phyloP scores from a whole-genome alignment of 2,888 invertebrate species.

The Graphium colonna region DNA sequence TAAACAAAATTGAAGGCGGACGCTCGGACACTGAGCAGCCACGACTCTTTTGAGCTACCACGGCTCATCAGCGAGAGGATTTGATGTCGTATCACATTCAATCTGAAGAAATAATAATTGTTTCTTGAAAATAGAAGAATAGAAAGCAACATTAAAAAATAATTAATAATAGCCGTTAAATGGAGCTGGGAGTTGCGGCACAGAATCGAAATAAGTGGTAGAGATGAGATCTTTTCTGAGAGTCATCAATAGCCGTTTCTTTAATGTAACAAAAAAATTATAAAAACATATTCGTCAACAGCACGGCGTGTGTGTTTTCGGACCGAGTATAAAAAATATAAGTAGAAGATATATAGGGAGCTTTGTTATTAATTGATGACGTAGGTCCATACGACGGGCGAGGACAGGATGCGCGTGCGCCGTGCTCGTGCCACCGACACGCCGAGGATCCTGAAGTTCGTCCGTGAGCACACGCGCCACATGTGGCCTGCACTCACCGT shows the following conservation, averaged over 20 bases:
- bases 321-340: too few relatives aligned
- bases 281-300: not conserved
- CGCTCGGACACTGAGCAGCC: too few relatives aligned
- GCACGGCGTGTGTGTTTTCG: too few relatives aligned
- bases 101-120: too few relatives aligned
- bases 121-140: too few relatives aligned
- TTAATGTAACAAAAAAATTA: not conserved
- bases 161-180: too few relatives aligned
- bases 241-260: not conserved
- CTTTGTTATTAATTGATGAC: not conserved
- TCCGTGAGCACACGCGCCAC: slow-evolving; percentile 51
- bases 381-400: slow-evolving; percentile 54
- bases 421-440: slow-evolving; percentile 60
- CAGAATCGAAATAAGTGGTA: not conserved
- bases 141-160: too few relatives aligned
- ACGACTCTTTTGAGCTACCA: too few relatives aligned
- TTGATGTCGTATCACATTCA: too few relatives aligned
- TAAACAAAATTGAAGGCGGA: too few relatives aligned
- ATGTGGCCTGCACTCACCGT: slow-evolving; percentile 54
- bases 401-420: slow-evolving; percentile 56
- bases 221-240: not conserved
- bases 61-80: too few relatives aligned
- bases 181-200: too few relatives aligned
- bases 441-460: slow-evolving; percentile 61
- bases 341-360: not conserved